Evolutionary conservation across 2,888 invertebrate species (phyloP).

Genomic region (Cinara cedri): DNA sequence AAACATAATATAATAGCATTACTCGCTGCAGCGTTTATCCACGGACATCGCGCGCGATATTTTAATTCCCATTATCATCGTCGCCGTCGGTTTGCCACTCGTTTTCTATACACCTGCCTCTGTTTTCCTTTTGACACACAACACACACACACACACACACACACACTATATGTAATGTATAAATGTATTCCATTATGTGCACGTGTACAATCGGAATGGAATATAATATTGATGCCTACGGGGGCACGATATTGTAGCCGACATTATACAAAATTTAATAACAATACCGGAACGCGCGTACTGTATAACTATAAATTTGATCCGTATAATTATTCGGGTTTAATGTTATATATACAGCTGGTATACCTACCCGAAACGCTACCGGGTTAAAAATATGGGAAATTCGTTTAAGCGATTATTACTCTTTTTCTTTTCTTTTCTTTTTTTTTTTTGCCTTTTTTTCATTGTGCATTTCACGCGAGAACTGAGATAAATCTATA

Average conservation of each 20-base stretch:
- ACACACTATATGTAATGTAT: neutral
- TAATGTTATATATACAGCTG: neutral
- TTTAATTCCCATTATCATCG: slow-evolving; percentile 23
- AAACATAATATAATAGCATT: neutral
- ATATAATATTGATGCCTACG: slow-evolving; percentile 16
- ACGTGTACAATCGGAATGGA: slow-evolving; percentile 21
- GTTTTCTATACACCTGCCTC: slow-evolving; percentile 35
- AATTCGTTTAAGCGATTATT: too few relatives aligned
- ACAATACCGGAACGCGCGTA: slow-evolving; percentile 11
- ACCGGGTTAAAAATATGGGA: too few relatives aligned
- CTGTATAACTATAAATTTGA: neutral
- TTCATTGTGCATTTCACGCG: too few relatives aligned
- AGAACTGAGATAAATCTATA: too few relatives aligned
- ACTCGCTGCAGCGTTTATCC: neutral
- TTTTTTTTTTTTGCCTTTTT: too few relatives aligned
- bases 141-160: neutral
- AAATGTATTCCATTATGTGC: neutral
- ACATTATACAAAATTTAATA: slow-evolving; percentile 10
- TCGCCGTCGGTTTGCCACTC: slow-evolving; percentile 25
- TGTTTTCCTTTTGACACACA: slow-evolving; percentile 30
- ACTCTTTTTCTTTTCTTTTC: too few relatives aligned
- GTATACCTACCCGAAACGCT: too few relatives aligned
- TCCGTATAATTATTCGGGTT: slow-evolving; percentile 42
- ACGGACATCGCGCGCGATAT: neutral
- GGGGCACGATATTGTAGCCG: slow-evolving; percentile 14